Conservation (phyloP, 2,113 vertebrate species). For the Panthera uncia region DNA sequence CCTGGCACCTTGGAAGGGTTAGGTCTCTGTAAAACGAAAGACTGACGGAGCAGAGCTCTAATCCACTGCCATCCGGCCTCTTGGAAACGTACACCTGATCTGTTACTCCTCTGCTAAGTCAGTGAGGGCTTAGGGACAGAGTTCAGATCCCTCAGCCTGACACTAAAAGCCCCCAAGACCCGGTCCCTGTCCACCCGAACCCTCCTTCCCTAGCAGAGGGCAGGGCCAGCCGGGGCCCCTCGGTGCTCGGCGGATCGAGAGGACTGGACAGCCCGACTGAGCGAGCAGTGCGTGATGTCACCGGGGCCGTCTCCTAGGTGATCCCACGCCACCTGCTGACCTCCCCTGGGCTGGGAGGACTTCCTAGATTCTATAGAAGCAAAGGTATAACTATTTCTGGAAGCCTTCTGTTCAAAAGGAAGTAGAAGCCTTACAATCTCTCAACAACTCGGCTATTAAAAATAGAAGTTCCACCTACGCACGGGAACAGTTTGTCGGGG, state of each 20-base stretch:
- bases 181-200: background rate
- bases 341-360: background rate
- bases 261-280: background rate
- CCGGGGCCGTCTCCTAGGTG: background rate
- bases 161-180: background rate
- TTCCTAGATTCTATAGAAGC: background rate
- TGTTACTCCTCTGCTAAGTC: background rate
- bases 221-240: background rate
- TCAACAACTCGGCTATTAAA: constrained; percentile 7
- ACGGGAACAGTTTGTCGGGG: background rate
- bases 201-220: background rate
- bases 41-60: accelerated
- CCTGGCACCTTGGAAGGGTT: accelerated
- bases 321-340: background rate
- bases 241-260: accelerated
- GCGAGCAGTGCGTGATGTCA: accelerated
- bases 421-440: background rate
- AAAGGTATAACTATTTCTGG: background rate
- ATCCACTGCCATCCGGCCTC: no score
- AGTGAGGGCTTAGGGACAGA: background rate
- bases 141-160: background rate
- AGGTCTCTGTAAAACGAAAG: background rate
- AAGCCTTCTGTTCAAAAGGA: background rate
- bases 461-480: constrained; percentile 7
- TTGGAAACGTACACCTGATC: background rate